A percentile compares a stretch with the other conserved stretches of the same genome.
Conservation (phyloP, 35 echinoderm and acorn worm genomes). For the Apostichopus japonicus region DNA sequence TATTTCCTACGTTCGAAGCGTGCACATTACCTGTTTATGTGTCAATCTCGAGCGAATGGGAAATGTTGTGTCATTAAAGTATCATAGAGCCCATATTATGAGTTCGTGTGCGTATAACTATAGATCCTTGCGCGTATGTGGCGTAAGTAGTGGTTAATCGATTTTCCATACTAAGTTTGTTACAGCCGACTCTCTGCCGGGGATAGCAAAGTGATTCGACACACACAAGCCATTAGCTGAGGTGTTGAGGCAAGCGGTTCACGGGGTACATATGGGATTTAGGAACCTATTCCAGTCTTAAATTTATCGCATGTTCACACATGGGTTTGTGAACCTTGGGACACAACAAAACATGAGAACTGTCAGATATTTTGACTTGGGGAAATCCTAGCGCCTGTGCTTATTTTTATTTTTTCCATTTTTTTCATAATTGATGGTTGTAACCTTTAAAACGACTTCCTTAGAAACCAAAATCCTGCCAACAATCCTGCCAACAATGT, state of each 20-base stretch:
- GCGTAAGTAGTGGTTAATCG: neutral
- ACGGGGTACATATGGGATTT: neutral
- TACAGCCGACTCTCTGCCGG: neutral
- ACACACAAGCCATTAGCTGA: conserved; percentile 3
- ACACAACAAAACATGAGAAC: neutral
- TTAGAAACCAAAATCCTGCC: neutral
- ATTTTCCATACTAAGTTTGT: neutral
- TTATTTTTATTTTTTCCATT: neutral
- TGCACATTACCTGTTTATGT: no score
- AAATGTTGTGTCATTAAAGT: no score
- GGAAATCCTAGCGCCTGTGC: neutral
- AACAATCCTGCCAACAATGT: no score
- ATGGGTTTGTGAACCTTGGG: neutral
- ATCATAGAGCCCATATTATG: no score
- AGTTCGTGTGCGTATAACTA: no score
- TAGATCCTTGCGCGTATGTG: neutral
- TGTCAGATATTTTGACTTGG: neutral
- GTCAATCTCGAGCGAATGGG: no score
- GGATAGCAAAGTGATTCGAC: neutral
- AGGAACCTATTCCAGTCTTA: neutral
- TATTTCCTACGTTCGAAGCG: no score
- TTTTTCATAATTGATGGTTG: neutral
- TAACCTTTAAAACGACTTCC: no score
- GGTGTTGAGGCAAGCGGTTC: conserved; percentile 1
- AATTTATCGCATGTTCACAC: neutral